A percentile compares a stretch with the other conserved stretches of the same genome.
Conservation (phyloP, 1,140 invertebrate genomes). For the Cepaea nemoralis region DNA sequence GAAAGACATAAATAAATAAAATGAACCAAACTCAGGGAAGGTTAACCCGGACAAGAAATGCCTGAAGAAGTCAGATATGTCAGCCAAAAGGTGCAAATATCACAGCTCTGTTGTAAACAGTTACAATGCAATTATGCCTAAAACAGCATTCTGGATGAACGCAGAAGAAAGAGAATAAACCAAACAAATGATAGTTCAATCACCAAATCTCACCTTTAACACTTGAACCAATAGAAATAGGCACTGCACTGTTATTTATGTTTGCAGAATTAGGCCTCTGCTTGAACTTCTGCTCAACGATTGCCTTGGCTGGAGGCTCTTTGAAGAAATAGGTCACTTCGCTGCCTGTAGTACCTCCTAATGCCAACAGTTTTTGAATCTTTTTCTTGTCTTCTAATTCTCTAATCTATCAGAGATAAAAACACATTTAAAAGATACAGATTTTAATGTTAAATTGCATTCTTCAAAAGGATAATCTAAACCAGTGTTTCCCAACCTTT, state of each 20-base stretch:
- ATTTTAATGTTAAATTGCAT: too few species aligned
- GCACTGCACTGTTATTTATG: constrained; percentile 48
- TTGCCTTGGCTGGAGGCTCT: constrained; percentile 70
- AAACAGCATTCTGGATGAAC: too few species aligned
- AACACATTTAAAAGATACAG: too few species aligned
- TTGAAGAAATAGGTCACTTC: constrained; percentile 73
- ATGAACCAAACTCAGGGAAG: neutral
- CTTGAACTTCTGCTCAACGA: constrained; percentile 65
- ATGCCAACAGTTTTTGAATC: constrained; percentile 68
- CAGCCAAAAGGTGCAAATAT: too few species aligned
- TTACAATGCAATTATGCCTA: too few species aligned
- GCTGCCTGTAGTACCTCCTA: constrained; percentile 65
- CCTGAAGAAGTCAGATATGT: too few species aligned
- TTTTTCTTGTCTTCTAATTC: constrained; percentile 72
- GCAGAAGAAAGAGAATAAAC: too few species aligned
- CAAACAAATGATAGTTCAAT: too few species aligned
- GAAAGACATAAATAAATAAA: constrained; percentile 11
- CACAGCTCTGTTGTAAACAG: too few species aligned
- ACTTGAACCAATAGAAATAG: constrained; percentile 2
- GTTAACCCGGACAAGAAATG: too few species aligned
- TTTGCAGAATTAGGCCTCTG: constrained; percentile 15
- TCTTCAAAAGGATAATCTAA: too few species aligned
- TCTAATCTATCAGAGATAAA: constrained; percentile 61
- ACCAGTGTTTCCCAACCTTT: too few species aligned
- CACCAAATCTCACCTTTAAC: constrained; percentile 18